Evolutionary conservation across 2,113 vertebrate genomes (phyloP), one percentile per base, ranked within the genome.

Genomic region (Benitochromis conjunctus): DNA sequence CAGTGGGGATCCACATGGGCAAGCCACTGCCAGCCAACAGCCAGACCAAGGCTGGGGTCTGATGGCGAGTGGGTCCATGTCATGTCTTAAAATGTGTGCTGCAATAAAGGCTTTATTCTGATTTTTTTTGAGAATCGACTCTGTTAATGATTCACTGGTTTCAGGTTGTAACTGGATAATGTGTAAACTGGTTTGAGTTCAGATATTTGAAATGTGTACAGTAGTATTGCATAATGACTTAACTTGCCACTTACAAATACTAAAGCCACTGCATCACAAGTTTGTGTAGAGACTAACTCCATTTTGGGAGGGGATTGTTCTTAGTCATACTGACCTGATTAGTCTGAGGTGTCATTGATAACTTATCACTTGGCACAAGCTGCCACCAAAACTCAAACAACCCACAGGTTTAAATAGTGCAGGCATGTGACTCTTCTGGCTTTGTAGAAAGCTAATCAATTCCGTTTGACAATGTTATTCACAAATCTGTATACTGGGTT

Each of bases 1-100:
- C 94, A 0, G 95, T 96, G 48, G 96, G 96, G 13, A 95, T 96
- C 83, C 97, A 97, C 81, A 51, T 95, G 88, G 95, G 96, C 38
- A 97, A 97, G 29, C 53, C 80, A 2, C 88, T 97, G 9, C 97
- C 96, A 1, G 91, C 93, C 1, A 92, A 97, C 83, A 95, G 80
- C 85, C 56, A 58, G 56, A 58, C 26, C 2, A 58, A 29, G 1
- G 56, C 24, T 0, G 7, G 3, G 10, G 10, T 55, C 3, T 55
- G 14, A 60, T 19, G 29, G 26, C 26, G 5, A 34, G 29, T 31
- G 4, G 8, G 8, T 31, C 57, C 0, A 34, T 60, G 14, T 6
- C 34, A 29, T 12, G 10, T 11, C 38, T 16, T 31, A 3, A 26
- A 29, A 14, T 29, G 0, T 29, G 1, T 58, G 4, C 26, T 58